phyloP scores from a whole-genome alignment of 1,140 invertebrate genomes.

The Drosophila arawakana region DNA sequence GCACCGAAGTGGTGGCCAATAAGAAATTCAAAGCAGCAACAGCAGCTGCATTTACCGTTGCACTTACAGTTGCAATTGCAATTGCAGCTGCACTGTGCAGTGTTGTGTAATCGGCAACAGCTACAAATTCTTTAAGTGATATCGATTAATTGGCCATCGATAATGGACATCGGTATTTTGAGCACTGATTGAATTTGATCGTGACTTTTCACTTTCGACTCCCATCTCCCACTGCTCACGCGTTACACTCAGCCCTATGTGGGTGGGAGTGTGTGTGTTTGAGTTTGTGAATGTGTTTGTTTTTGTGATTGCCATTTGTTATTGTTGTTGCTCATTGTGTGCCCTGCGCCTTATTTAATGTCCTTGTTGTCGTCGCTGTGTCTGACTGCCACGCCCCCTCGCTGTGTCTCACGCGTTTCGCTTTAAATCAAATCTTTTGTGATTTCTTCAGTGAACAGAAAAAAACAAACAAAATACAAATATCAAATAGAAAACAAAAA shows the following conservation, averaged over 20 bases:
- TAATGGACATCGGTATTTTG: constrained; percentile 4
- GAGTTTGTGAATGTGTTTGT: constrained; percentile 31
- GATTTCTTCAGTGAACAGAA: constrained; percentile 9
- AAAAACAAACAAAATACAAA: constrained; percentile 13
- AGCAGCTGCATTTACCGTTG: constrained; percentile 11
- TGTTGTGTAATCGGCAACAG: constrained; percentile 55
- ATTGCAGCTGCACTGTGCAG: constrained; percentile 35
- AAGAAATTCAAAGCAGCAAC: constrained; percentile 20
- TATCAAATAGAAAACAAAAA: constrained; percentile 5
- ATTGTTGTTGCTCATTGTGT: constrained; percentile 43
- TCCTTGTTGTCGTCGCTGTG: constrained; percentile 67
- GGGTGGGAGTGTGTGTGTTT: constrained; percentile 1
- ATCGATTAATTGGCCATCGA: constrained; percentile 41
- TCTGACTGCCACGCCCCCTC: constrained; percentile 61
- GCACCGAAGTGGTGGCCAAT: constrained; percentile 13
- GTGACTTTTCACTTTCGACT: constrained; percentile 1
- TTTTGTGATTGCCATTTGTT: constrained; percentile 34
- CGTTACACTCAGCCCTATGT: background rate
- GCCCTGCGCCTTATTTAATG: constrained; percentile 57
- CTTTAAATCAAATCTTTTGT: constrained; percentile 39
- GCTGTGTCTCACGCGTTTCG: constrained; percentile 23
- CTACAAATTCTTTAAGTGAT: background rate
- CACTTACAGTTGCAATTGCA: constrained; percentile 17
- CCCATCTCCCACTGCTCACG: background rate
- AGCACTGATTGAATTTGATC: constrained; percentile 19